phyloP scores from a whole-genome alignment of 2,888 invertebrate genomes.

The Herminia tarsipennalis region DNA sequence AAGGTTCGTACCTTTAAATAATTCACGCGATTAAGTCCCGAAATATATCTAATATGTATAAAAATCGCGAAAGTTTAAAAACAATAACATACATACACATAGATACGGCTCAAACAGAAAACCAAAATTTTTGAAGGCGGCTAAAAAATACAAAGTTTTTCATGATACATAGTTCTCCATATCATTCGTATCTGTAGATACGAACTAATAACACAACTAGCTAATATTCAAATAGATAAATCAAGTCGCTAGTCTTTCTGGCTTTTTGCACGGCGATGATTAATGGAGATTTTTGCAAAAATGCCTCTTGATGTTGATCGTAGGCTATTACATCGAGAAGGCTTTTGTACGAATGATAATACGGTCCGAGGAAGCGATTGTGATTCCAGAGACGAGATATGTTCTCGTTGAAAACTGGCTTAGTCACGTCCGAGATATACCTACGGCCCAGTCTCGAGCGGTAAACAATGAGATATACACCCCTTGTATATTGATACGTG shows the following conservation, averaged over 20 bases:
- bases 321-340: slow-evolving; percentile 56
- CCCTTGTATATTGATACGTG: slow-evolving; percentile 42
- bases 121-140: too few species aligned
- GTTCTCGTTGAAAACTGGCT: slow-evolving; percentile 57
- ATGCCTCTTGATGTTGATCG: slow-evolving; percentile 62
- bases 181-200: slow-evolving; percentile 38
- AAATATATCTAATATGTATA: too few species aligned
- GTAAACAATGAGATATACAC: slow-evolving; percentile 50
- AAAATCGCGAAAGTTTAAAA: too few species aligned
- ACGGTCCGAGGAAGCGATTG: slow-evolving; percentile 48
- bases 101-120: too few species aligned
- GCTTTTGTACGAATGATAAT: slow-evolving; percentile 65
- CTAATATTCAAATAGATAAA: slow-evolving; percentile 81
- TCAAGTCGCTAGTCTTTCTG: slow-evolving; percentile 66
- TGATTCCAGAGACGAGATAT: slow-evolving; percentile 56
- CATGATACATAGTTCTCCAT: slow-evolving; percentile 36
- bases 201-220: slow-evolving; percentile 48
- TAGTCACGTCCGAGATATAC: slow-evolving; percentile 62
- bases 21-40: too few species aligned
- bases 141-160: too few species aligned
- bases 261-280: slow-evolving; percentile 73
- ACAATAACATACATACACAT: too few species aligned
- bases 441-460: slow-evolving; percentile 30
- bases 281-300: slow-evolving; percentile 70
- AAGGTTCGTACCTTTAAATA: too few species aligned